Evolutionary conservation across 2,888 invertebrate genomes (phyloP).

Genomic region (Epicampocera succincta): DNA sequence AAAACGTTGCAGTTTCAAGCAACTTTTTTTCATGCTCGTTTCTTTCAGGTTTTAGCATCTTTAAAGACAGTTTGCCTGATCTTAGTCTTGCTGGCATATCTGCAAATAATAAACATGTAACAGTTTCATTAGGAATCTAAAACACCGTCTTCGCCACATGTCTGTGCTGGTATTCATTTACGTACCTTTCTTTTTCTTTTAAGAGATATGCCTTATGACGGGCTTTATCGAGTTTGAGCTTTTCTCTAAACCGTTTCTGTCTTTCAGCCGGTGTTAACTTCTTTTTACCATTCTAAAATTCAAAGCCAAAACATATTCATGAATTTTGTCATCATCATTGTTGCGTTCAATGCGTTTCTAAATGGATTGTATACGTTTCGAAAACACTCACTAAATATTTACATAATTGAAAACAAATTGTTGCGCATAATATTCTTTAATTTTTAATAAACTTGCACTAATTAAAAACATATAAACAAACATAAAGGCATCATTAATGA

Average conservation of each 20-base stretch:
- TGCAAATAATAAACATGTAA: not conserved
- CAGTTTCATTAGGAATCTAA: too few species aligned
- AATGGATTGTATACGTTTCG: not conserved
- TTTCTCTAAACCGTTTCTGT: conserved; percentile 21
- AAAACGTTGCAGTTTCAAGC: too few species aligned
- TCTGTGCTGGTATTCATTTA: too few species aligned
- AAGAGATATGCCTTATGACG: not conserved
- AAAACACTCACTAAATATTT: not conserved
- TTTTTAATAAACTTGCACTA: too few species aligned
- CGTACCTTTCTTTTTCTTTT: conserved; percentile 6
- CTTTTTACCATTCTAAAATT: not conserved
- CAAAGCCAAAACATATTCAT: conserved; percentile 1
- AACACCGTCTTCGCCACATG: too few species aligned
- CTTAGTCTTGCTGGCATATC: not conserved
- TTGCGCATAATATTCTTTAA: too few species aligned
- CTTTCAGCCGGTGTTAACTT: not conserved
- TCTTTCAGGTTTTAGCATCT: conserved; percentile 1
- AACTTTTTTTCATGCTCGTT: not conserved
- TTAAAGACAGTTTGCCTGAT: not conserved
- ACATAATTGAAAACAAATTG: too few species aligned
- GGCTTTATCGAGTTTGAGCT: conserved; percentile 13
- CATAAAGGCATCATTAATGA: too few species aligned
- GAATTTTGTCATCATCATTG: not conserved
- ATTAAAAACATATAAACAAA: too few species aligned
- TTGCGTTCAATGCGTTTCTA: too few species aligned